A percentile compares a stretch with the other conserved stretches of the same genome.
Evolutionary conservation across 2,797 vertebrate genomes (phyloP).

Genomic region (Pseudochaenichthys georgianus): DNA sequence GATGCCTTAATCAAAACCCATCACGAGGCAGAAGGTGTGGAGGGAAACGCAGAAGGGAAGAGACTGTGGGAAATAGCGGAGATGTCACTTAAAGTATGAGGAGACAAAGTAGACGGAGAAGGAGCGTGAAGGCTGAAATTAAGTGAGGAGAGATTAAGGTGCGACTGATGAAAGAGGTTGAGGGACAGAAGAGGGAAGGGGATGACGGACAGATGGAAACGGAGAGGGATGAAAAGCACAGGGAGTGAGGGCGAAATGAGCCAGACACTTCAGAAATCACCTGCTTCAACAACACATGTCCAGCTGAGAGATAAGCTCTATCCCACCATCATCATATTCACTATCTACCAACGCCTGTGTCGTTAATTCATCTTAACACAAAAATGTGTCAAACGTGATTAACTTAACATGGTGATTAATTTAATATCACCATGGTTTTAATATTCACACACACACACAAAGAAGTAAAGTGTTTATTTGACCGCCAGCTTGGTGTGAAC

Average conservation of each 20-base stretch:
- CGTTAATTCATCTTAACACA: neutral
- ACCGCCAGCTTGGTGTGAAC: conserved; percentile 8
- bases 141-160: conserved; percentile 46
- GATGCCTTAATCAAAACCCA: conserved; percentile 49
- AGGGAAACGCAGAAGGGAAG: conserved; percentile 30
- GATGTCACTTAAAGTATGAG: conserved; percentile 24
- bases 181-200: conserved; percentile 31
- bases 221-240: conserved; percentile 26
- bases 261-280: conserved; percentile 39
- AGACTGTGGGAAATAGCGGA: conserved; percentile 46
- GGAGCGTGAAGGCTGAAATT: conserved; percentile 22
- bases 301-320: conserved; percentile 30
- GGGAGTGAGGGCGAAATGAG: conserved; percentile 50
- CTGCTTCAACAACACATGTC: conserved; percentile 16
- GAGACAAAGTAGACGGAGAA: conserved; percentile 36
- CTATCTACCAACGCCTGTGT: neutral
- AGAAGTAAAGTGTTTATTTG: neutral
- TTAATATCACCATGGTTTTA: neutral
- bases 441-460: neutral
- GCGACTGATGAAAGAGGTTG: conserved; percentile 39
- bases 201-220: conserved; percentile 56
- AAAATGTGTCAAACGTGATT: neutral
- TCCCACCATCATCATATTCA: too few relatives aligned
- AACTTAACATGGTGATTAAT: neutral
- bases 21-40: conserved; percentile 25